phyloP scores from a whole-genome alignment of 2,113 vertebrate genomes.

The Cygnus atratus region DNA sequence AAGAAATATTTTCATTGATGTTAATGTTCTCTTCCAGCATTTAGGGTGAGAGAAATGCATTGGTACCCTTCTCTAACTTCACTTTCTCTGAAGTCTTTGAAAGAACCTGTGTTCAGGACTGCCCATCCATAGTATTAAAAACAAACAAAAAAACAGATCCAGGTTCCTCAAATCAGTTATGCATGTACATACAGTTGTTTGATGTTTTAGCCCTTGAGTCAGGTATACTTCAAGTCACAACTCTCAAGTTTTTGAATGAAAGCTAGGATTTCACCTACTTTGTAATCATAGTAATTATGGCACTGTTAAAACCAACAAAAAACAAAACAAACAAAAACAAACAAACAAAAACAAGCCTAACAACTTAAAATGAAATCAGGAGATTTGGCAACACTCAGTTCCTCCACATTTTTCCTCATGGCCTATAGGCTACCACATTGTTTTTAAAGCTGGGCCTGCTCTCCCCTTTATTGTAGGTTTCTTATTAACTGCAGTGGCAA shows the following conservation, averaged over 20 bases:
- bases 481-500: background rate
- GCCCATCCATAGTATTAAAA: background rate
- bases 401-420: background rate
- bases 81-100: background rate
- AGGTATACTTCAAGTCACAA: background rate
- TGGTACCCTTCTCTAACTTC: background rate
- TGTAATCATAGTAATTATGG: background rate
- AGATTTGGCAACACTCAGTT: background rate
- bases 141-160: background rate
- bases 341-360: background rate
- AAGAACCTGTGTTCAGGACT: background rate
- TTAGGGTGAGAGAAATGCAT: background rate
- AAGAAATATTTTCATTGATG: background rate
- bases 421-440: background rate
- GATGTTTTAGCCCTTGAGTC: background rate
- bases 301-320: background rate
- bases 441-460: background rate
- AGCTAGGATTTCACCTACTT: background rate
- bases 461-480: background rate
- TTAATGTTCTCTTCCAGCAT: background rate
- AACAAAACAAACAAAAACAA: background rate
- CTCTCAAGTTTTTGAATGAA: constrained; percentile 4
- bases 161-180: background rate
- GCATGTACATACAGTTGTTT: background rate
- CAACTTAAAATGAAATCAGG: background rate